Percentiles rank a stretch among this genome's conserved stretches.
Evolutionary conservation across 1,140 invertebrate genomes (phyloP).

Genomic region (Orchestia grillus): DNA sequence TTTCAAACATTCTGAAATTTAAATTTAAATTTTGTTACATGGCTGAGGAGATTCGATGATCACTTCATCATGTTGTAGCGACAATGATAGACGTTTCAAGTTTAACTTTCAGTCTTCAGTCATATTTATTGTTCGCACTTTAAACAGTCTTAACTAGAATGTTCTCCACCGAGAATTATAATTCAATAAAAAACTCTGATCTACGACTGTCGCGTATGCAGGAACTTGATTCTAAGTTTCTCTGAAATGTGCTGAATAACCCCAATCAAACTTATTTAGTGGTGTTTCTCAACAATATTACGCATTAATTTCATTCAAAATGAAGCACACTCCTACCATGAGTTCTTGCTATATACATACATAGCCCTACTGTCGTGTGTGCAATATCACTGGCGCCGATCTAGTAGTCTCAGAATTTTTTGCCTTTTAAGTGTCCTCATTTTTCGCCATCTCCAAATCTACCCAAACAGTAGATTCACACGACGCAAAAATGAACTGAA

Average conservation of each 20-base stretch:
- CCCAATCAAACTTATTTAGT: too few species aligned
- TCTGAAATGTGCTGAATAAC: background rate
- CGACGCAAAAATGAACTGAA: background rate
- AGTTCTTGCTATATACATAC: background rate
- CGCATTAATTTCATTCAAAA: background rate
- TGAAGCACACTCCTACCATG: background rate
- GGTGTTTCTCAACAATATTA: too few species aligned
- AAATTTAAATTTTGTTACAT: background rate
- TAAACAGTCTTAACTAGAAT: background rate
- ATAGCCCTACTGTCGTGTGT: background rate
- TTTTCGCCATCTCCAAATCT: conserved; percentile 8
- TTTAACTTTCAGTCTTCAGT: background rate
- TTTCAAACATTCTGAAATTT: background rate
- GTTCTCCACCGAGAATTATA: background rate
- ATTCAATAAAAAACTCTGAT: background rate
- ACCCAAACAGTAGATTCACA: background rate
- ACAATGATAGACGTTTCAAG: background rate
- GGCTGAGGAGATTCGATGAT: background rate
- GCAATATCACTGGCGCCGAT: conserved; percentile 31
- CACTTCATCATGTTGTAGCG: background rate
- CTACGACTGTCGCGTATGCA: background rate
- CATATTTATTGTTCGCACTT: background rate
- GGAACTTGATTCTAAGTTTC: background rate
- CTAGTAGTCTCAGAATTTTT: background rate
- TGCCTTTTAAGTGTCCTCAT: background rate